Conservation (phyloP, 2,113 vertebrate species). For the human (Homo sapiens) region GRCh38 chr16:46505501-46506000, state of each 20-base stretch:
- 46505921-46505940: background rate
- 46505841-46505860: background rate
- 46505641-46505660: background rate
- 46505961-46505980: background rate
- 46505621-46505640: background rate
- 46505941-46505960: background rate
- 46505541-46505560: background rate
- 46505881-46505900: background rate
- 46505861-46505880: background rate
- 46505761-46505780: background rate
- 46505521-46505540: background rate
- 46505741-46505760: background rate
- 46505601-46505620: background rate
- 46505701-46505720: background rate
- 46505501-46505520: background rate
- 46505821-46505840: background rate
- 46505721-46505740: background rate
- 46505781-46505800: background rate
- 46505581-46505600: background rate
- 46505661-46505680: background rate
- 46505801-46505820: background rate
- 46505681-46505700: background rate
- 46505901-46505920: slow-evolving; percentile 2
- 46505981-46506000: background rate
- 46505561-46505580: background rate